A percentile compares a stretch with the other conserved stretches of the same genome.
phyloP scores from a whole-genome alignment of 2,113 vertebrate genomes.

The Microtus richardsoni region DNA sequence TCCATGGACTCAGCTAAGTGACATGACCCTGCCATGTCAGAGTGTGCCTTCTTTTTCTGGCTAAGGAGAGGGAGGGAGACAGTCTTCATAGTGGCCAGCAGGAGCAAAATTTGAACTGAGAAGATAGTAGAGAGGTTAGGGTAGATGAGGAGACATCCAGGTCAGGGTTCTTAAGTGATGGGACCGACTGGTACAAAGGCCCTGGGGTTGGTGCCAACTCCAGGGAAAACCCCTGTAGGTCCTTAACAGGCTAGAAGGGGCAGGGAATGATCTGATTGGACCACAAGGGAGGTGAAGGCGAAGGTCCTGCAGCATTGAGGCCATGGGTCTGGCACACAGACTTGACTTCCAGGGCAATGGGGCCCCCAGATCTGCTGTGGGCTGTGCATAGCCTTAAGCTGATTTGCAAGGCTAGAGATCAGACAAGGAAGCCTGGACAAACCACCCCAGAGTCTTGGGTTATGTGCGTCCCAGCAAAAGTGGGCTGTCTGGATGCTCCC shows the following conservation, averaged over 20 bases:
- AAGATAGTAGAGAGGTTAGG: background rate
- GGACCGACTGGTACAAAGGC: background rate
- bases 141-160: rapidly evolving
- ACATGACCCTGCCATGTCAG: rapidly evolving
- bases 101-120: background rate
- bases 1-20: background rate
- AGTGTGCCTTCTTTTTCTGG: background rate
- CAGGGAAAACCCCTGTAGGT: background rate
- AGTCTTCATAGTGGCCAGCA: background rate
- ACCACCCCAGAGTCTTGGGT: background rate
- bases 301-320: background rate
- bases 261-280: background rate
- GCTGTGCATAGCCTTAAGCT: background rate
- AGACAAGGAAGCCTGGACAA: background rate
- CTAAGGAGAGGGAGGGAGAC: background rate
- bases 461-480: background rate
- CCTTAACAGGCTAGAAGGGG: background rate
- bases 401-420: background rate
- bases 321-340: background rate
- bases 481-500: background rate
- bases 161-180: background rate
- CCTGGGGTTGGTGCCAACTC: background rate
- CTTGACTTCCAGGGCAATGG: background rate
- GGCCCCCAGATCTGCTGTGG: no score
- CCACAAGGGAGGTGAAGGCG: background rate